phyloP scores from a whole-genome alignment of 2,797 vertebrate genomes.

The Typhlichthys subterraneus region DNA sequence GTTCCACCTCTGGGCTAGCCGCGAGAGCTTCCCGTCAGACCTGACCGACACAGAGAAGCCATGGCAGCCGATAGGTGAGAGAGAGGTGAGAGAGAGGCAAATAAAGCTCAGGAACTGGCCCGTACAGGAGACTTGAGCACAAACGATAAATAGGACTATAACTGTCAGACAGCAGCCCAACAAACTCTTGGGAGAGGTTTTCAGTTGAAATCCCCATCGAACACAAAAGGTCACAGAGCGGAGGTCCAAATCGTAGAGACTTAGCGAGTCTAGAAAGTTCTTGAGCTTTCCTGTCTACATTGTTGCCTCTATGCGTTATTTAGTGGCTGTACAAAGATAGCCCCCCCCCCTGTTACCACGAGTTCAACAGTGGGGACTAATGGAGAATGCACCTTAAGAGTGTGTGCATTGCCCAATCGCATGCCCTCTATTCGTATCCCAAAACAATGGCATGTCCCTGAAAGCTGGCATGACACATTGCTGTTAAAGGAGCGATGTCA shows the following conservation, averaged over 20 bases:
- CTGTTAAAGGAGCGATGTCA: too few species aligned
- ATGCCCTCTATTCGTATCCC: too few species aligned
- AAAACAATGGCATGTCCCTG: too few species aligned
- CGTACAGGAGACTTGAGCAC: too few species aligned
- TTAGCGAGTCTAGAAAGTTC: background rate
- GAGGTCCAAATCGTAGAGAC: background rate
- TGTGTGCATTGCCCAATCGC: too few species aligned
- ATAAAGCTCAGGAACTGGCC: background rate
- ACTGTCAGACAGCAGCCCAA: background rate
- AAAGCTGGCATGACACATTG: too few species aligned
- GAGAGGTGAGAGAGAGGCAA: too few species aligned
- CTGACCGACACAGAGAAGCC: conserved; percentile 52
- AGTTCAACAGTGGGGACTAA: too few species aligned
- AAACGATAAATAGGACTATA: too few species aligned
- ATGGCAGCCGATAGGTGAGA: background rate
- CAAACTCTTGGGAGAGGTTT: background rate
- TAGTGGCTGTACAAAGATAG: too few species aligned
- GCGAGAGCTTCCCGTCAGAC: conserved; percentile 72
- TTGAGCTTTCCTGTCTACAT: background rate
- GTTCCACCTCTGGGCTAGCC: conserved; percentile 83
- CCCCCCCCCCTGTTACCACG: too few species aligned
- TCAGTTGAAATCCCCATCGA: background rate
- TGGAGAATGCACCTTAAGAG: too few species aligned
- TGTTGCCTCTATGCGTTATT: background rate
- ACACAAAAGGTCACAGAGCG: background rate